A percentile compares a stretch with the other conserved stretches of the same genome.
Evolutionary conservation across 2,888 invertebrate species (phyloP).

Genomic region (Holacanthella duospinosa): DNA sequence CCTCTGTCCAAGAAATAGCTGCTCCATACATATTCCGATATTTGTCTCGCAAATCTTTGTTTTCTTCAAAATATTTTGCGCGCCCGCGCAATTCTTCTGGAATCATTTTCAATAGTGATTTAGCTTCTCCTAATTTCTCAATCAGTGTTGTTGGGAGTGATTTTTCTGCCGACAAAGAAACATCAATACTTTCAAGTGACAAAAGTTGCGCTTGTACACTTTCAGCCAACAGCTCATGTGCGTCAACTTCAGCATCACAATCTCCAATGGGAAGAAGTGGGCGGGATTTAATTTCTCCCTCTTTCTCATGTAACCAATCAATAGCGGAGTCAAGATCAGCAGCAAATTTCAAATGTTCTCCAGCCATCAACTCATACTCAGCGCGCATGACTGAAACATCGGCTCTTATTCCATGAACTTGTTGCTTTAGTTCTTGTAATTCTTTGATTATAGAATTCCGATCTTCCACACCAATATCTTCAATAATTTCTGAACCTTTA

Average conservation of each 20-base stretch:
- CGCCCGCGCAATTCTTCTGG: slow-evolving; percentile 72
- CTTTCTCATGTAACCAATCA: slow-evolving; percentile 71
- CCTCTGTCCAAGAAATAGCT: slow-evolving; percentile 32
- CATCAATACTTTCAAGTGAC: slow-evolving; percentile 58
- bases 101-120: slow-evolving; percentile 62
- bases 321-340: slow-evolving; percentile 71
- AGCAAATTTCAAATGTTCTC: slow-evolving; percentile 74
- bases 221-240: slow-evolving; percentile 57
- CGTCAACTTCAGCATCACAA: slow-evolving; percentile 65
- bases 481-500: slow-evolving; percentile 84
- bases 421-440: slow-evolving; percentile 73
- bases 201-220: slow-evolving; percentile 61
- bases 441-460: slow-evolving; percentile 78
- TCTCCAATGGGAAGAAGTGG: slow-evolving; percentile 69
- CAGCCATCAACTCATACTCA: slow-evolving; percentile 75
- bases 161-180: slow-evolving; percentile 60
- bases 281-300: slow-evolving; percentile 67
- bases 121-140: slow-evolving; percentile 76
- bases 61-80: slow-evolving; percentile 64
- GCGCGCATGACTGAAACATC: slow-evolving; percentile 74
- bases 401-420: slow-evolving; percentile 64
- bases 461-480: slow-evolving; percentile 71
- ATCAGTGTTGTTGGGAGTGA: slow-evolving; percentile 66
- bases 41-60: slow-evolving; percentile 63
- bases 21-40: slow-evolving; percentile 66